Evolutionary conservation across 2,888 invertebrate species (phyloP).

Genomic region (Oeneis ivallda): DNA sequence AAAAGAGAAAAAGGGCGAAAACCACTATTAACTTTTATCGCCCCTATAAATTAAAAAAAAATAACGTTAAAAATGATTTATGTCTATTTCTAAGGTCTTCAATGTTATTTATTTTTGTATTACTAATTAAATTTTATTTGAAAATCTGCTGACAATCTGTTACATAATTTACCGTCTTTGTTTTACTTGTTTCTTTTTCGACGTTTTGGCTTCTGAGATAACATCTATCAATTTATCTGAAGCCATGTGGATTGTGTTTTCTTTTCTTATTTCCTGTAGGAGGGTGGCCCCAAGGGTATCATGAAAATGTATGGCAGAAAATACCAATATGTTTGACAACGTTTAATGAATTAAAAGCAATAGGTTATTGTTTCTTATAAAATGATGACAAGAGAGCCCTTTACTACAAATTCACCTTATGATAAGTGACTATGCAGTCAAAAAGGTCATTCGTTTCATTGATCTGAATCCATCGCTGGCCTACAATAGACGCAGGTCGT

Average conservation of each 20-base stretch:
- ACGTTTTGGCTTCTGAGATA: constrained; percentile 32
- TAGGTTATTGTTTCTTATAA: neutral
- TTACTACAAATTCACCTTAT: no score
- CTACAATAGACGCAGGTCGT: no score
- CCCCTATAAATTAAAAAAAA: no score
- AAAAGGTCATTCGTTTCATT: no score
- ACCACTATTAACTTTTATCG: no score
- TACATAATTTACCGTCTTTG: constrained; percentile 6
- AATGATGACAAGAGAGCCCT: no score
- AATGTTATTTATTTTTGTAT: no score
- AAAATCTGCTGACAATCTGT: neutral
- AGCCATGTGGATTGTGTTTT: constrained; percentile 36
- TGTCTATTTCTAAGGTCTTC: no score
- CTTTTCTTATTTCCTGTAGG: constrained; percentile 31
- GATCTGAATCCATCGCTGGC: no score
- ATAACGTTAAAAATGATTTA: no score
- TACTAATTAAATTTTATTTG: neutral
- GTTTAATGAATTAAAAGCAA: constrained; percentile 6
- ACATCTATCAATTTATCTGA: constrained; percentile 38
- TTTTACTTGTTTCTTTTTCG: constrained; percentile 26
- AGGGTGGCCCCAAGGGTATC: constrained; percentile 21
- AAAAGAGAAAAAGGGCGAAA: no score
- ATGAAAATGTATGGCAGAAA: constrained; percentile 23
- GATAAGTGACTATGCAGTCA: no score
- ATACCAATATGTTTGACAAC: constrained; percentile 19